Conservation (phyloP, 2,888 invertebrate genomes). For the Synanthedon tipuliformis region DNA sequence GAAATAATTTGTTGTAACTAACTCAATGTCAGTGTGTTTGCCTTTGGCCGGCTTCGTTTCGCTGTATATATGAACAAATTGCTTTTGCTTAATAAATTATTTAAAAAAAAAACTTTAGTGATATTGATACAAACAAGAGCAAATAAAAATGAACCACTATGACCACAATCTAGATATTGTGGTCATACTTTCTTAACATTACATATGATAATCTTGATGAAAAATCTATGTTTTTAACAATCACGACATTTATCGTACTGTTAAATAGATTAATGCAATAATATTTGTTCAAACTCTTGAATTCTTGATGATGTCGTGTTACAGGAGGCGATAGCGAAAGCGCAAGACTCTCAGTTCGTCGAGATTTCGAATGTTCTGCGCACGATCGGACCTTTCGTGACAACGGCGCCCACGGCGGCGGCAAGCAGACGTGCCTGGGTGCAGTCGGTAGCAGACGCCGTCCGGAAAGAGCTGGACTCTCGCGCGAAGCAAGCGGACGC, state of each 20-base stretch:
- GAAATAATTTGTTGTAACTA: not conserved
- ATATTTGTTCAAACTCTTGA: too few relatives aligned
- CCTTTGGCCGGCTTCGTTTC: slow-evolving; percentile 63
- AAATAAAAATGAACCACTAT: too few relatives aligned
- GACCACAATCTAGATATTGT: too few relatives aligned
- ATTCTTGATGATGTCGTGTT: too few relatives aligned
- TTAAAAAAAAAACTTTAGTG: too few relatives aligned
- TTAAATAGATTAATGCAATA: too few relatives aligned
- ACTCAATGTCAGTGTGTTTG: not conserved
- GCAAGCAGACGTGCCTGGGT: not conserved
- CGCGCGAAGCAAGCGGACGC: too few relatives aligned
- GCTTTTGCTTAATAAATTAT: not conserved
- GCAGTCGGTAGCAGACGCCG: not conserved
- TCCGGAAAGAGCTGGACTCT: not conserved
- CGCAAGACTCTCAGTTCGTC: slow-evolving; percentile 74
- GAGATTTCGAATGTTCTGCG: slow-evolving; percentile 57
- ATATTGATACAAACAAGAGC: too few relatives aligned
- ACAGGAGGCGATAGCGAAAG: slow-evolving; percentile 52
- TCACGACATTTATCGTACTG: too few relatives aligned
- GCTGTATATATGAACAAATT: not conserved
- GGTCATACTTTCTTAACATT: too few relatives aligned
- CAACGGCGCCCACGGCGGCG: not conserved
- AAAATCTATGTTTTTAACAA: too few relatives aligned
- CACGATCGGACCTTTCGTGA: slow-evolving; percentile 25
- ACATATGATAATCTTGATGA: too few relatives aligned